A percentile compares a stretch with the other conserved stretches of the same genome.
Conservation (phyloP, 2,888 invertebrate species). For the Xylocampa areola region DNA sequence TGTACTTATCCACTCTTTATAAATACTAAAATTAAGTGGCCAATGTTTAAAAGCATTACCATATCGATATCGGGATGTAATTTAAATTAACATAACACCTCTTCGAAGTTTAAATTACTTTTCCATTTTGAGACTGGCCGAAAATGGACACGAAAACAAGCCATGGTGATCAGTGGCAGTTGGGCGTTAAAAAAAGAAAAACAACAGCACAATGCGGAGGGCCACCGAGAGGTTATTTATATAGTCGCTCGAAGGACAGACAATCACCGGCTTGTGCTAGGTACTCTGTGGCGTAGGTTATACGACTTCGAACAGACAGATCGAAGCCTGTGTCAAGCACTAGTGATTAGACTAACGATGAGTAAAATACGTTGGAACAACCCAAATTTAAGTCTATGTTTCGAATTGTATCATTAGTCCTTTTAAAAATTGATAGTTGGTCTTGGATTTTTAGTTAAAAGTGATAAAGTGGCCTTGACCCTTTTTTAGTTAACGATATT, state of each 20-base stretch:
- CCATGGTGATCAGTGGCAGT: slow-evolving; percentile 54
- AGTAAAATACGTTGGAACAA: too few species aligned
- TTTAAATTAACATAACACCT: background rate
- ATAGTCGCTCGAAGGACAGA: slow-evolving; percentile 81
- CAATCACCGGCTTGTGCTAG: slow-evolving; percentile 74
- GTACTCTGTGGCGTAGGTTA: slow-evolving; percentile 25
- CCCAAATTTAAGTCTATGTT: too few species aligned
- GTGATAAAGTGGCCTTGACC: too few species aligned
- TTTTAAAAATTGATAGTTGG: too few species aligned
- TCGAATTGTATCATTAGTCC: too few species aligned
- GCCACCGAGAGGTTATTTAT: slow-evolving; percentile 78
- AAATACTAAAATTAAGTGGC: background rate
- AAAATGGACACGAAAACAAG: slow-evolving; percentile 25
- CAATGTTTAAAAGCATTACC: background rate
- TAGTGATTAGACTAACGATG: background rate
- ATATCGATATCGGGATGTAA: background rate
- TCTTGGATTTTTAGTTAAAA: too few species aligned
- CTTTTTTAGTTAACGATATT: too few species aligned
- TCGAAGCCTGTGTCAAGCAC: slow-evolving; percentile 1
- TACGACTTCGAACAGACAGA: slow-evolving; percentile 21
- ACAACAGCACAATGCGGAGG: slow-evolving; percentile 70
- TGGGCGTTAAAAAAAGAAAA: slow-evolving; percentile 71
- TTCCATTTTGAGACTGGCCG: slow-evolving; percentile 10
- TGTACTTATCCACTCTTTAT: background rate
- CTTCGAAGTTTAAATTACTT: background rate